Evolutionary conservation across 92 coral and sea anemone species (phyloP).

Genomic region (Meandrina meandrites): DNA sequence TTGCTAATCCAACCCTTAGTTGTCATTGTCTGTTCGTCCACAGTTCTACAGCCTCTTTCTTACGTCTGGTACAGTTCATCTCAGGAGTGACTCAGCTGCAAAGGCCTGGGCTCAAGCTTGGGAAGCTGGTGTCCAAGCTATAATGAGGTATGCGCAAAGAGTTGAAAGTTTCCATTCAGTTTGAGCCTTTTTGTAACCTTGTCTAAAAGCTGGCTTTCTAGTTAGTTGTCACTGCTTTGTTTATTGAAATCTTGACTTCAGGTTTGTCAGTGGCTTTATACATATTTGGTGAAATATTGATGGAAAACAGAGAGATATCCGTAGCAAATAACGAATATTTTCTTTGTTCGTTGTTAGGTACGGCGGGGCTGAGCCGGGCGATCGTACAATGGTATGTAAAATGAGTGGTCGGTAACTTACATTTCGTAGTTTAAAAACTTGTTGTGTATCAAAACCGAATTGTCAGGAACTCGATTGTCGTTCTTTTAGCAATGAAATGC

Average conservation of each 20-base stretch:
- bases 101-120: constrained; percentile 81
- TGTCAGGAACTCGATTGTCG: not conserved
- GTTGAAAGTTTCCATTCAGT: not conserved
- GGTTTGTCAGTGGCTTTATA: not conserved
- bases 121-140: constrained; percentile 76
- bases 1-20: not conserved
- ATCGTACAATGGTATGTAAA: constrained; percentile 88
- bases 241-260: not conserved
- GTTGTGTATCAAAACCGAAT: not conserved
- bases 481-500: not conserved
- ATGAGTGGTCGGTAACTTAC: not conserved
- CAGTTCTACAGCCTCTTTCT: constrained; percentile 93
- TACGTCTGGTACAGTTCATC: constrained; percentile 71
- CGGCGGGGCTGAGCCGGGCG: constrained; percentile 94
- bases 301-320: not conserved
- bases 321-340: not conserved
- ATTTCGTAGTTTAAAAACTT: not conserved
- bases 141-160: constrained; percentile 72
- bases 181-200: too few species aligned
- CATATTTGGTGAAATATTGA: not conserved
- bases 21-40: not conserved
- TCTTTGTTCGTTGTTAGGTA: constrained; percentile 50
- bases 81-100: constrained; percentile 60
- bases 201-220: not conserved
- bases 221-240: not conserved